Evolutionary conservation across 2,113 vertebrate genomes (phyloP).

Genomic region (Collichthys lucidus): DNA sequence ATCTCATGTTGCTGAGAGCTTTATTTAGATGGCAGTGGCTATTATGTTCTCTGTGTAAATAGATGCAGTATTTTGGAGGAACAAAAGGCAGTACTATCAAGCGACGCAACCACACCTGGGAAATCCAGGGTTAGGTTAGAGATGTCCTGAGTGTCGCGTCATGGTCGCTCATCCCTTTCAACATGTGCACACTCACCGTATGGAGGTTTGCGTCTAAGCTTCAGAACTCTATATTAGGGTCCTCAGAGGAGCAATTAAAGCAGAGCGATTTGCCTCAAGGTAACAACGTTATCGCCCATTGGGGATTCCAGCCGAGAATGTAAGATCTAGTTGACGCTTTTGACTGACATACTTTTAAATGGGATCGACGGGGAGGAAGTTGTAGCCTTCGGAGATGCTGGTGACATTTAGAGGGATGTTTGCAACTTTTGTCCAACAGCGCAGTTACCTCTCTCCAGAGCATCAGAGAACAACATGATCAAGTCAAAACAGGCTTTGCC

Average conservation of each 20-base stretch:
- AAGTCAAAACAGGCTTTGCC: constrained; percentile 2
- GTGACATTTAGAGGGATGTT: constrained; percentile 48
- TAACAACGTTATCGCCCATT: constrained; percentile 1
- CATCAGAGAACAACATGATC: not conserved
- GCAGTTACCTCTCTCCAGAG: constrained; percentile 17
- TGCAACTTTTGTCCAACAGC: constrained; percentile 19
- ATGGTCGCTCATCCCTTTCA: constrained; percentile 14
- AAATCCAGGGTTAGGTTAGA: constrained; percentile 29
- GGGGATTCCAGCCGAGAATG: constrained; percentile 52
- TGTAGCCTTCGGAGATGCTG: constrained; percentile 31
- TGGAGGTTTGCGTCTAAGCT: constrained; percentile 39
- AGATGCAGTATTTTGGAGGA: constrained; percentile 13
- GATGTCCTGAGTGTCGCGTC: constrained; percentile 1
- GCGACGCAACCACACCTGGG: constrained; percentile 20
- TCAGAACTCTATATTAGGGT: constrained; percentile 50
- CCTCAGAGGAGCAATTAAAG: constrained; percentile 60
- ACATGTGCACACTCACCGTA: not conserved
- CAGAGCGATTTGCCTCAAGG: constrained; percentile 47
- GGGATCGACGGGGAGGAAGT: constrained; percentile 50
- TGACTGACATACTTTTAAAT: constrained; percentile 76
- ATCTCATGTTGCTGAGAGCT: constrained; percentile 3
- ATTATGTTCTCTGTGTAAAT: constrained; percentile 10
- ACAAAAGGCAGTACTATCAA: not conserved
- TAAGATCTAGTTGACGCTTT: constrained; percentile 63
- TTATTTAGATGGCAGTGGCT: constrained; percentile 9